Evolutionary conservation across 2,113 vertebrate genomes (phyloP).

Genomic region (Cyprinodon tularosa): DNA sequence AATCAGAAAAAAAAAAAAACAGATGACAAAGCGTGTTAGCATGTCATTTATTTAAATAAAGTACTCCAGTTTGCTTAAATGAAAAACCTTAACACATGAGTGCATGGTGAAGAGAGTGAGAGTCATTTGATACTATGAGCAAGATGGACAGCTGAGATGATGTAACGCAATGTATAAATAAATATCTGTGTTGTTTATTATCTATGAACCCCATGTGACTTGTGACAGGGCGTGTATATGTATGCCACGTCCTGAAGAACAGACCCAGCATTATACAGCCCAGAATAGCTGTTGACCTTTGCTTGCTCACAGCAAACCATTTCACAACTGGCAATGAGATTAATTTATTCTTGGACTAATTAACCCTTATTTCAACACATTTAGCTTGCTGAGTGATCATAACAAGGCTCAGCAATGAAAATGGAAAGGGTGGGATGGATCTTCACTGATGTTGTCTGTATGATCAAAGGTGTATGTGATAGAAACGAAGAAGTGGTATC

Average conservation of each 20-base stretch:
- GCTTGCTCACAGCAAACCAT: constrained; percentile 60
- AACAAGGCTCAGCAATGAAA: constrained; percentile 9
- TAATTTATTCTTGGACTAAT: constrained; percentile 33
- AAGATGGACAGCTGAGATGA: constrained; percentile 16
- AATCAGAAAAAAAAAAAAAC: background rate
- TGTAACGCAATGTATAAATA: constrained; percentile 21
- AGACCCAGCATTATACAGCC: constrained; percentile 44
- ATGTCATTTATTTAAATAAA: background rate
- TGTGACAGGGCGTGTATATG: constrained; percentile 14
- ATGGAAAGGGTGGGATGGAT: background rate
- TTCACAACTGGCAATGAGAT: constrained; percentile 60
- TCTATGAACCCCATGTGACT: constrained; percentile 19
- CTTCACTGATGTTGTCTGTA: constrained; percentile 13
- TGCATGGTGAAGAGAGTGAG: background rate
- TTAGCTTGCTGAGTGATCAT: constrained; percentile 1
- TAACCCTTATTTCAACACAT: constrained; percentile 50
- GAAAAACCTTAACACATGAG: background rate
- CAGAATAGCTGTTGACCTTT: constrained; percentile 72
- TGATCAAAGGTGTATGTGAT: constrained; percentile 45
- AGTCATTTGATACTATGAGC: background rate
- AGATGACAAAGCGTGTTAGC: too few relatives aligned
- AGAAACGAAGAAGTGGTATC: constrained; percentile 46
- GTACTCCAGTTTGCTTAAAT: background rate
- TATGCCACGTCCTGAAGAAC: constrained; percentile 36
- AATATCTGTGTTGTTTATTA: constrained; percentile 29